These are phyloP conservation scores for Phyllopteryx taeniolatus DNA, from an alignment of 2,113 vertebrate species.

Conservation along the genomic window DNA sequence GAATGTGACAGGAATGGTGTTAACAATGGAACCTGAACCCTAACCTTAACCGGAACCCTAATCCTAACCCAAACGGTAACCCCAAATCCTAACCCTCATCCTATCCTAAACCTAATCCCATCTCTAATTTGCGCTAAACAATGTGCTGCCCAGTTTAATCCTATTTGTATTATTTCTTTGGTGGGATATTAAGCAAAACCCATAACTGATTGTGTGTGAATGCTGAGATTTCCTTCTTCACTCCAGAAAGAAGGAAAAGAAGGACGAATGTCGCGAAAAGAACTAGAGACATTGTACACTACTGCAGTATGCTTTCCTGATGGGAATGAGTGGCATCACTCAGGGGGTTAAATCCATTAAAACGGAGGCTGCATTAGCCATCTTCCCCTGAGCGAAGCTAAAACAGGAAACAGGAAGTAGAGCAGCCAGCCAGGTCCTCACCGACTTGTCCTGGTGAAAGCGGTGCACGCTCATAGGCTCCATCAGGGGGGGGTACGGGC, in stretches of 20 bases:
- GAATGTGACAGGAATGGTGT: neutral
- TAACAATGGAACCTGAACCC: neutral
- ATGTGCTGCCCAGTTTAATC: too few relatives aligned
- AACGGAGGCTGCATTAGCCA: slow-evolving; percentile 55
- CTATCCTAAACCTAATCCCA: too few relatives aligned
- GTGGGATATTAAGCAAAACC: too few relatives aligned
- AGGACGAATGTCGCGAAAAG: neutral
- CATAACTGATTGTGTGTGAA: neutral
- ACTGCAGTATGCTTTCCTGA: slow-evolving; percentile 12
- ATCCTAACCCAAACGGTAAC: too few relatives aligned
- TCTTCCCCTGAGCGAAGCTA: slow-evolving; percentile 56
- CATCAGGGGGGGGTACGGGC: slow-evolving; percentile 48
- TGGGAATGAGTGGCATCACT: slow-evolving; percentile 40
- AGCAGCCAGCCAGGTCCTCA: slow-evolving; percentile 62
- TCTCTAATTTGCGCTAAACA: too few relatives aligned
- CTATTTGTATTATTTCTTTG: too few relatives aligned
- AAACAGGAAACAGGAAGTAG: slow-evolving; percentile 61
- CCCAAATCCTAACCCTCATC: too few relatives aligned
- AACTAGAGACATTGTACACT: neutral
- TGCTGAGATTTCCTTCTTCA: neutral
- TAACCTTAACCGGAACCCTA: neutral
- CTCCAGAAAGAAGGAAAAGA: neutral
- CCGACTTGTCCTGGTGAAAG: slow-evolving; percentile 61
- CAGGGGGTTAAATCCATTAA: slow-evolving; percentile 57
- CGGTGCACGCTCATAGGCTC: slow-evolving; percentile 56